Percentiles rank a stretch among this genome's conserved stretches.
phyloP scores from a whole-genome alignment of 2,797 vertebrate species.

The Merluccius polli region DNA sequence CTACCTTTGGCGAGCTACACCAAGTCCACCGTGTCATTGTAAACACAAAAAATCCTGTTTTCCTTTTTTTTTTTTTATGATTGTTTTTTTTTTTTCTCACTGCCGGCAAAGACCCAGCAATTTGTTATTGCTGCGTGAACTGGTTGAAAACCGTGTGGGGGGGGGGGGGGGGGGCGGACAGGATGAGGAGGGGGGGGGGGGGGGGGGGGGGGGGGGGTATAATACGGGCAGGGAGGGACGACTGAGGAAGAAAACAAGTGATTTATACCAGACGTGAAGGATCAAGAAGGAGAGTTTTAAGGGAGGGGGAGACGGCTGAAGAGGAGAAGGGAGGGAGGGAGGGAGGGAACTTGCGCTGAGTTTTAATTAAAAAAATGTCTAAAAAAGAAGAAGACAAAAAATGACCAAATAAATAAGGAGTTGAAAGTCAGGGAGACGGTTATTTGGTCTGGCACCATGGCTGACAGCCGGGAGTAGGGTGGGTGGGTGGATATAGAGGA shows the following conservation, averaged over 20 bases:
- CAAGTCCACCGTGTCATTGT: conserved; percentile 47
- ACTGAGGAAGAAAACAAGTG: conserved; percentile 15
- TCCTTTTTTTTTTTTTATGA: not conserved
- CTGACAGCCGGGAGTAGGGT: not conserved
- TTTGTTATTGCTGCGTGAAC: conserved; percentile 59
- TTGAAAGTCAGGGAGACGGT: conserved; percentile 6
- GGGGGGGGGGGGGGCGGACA: not conserved
- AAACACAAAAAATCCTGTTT: conserved; percentile 22
- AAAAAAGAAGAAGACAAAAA: conserved; percentile 29
- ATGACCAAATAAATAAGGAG: conserved; percentile 30
- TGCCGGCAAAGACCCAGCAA: conserved; percentile 40
- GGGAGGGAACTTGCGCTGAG: conserved; percentile 17
- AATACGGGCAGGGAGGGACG: not conserved
- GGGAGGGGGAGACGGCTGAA: not conserved
- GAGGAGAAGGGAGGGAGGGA: conserved; percentile 13
- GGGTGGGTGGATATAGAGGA: conserved; percentile 10
- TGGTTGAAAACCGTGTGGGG: conserved; percentile 19
- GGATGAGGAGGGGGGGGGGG: not conserved
- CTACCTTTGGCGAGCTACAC: conserved; percentile 37
- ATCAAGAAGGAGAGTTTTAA: conserved; percentile 11
- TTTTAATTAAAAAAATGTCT: conserved; percentile 63
- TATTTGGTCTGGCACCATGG: conserved; percentile 37
- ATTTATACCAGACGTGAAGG: conserved; percentile 42
- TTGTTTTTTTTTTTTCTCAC: too few species aligned
- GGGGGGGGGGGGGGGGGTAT: not conserved